Conservation (phyloP, 1,140 invertebrate genomes). For the Lutraria rhynchaena region DNA sequence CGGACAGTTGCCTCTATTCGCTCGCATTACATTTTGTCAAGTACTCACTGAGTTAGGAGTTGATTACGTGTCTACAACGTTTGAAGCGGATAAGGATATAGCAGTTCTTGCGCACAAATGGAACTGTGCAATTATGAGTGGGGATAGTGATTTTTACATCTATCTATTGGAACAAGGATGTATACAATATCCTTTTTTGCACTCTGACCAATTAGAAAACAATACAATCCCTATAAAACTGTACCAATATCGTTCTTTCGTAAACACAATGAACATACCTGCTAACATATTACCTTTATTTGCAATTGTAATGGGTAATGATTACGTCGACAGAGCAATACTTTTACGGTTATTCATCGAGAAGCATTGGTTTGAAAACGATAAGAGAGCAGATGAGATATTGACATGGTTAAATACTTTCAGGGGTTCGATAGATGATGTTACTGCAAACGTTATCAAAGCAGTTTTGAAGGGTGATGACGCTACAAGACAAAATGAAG, state of each 20-base stretch:
- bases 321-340: constrained; percentile 87
- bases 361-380: constrained; percentile 85
- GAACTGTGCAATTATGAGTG: constrained; percentile 92
- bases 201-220: background rate
- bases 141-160: constrained; percentile 96
- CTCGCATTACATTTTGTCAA: constrained; percentile 88
- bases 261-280: constrained; percentile 80
- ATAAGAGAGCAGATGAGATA: constrained; percentile 36
- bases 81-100: constrained; percentile 94
- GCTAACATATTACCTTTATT: constrained; percentile 88
- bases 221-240: constrained; percentile 88
- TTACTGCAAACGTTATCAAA: constrained; percentile 80
- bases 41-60: constrained; percentile 86
- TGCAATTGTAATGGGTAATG: constrained; percentile 92
- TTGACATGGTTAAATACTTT: constrained; percentile 82
- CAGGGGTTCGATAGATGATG: constrained; percentile 86
- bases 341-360: constrained; percentile 88
- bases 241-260: constrained; percentile 87
- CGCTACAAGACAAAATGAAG: constrained; percentile 60
- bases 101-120: constrained; percentile 89
- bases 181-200: constrained; percentile 83
- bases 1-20: constrained; percentile 81
- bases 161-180: constrained; percentile 88
- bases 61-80: constrained; percentile 87
- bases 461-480: constrained; percentile 64